These are phyloP conservation scores for Tyrophagus putrescentiae DNA, from an alignment of 1,140 invertebrate species.

Conservation along the genomic window DNA sequence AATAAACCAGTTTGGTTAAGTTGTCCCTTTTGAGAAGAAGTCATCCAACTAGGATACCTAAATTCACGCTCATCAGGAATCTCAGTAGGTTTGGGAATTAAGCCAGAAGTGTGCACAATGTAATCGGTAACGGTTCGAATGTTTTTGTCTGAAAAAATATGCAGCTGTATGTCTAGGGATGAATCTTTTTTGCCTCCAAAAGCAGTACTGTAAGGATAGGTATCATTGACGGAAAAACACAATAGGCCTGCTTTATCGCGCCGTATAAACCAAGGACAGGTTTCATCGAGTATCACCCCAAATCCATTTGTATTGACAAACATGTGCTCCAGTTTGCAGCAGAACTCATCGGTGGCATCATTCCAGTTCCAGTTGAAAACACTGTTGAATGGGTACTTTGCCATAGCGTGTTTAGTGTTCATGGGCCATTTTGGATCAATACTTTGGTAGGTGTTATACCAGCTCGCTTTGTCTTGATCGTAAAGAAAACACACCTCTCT, in stretches of 20 bases:
- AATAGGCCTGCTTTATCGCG: not conserved
- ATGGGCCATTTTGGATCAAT: not conserved
- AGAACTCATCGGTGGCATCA: not conserved
- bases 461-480: not conserved
- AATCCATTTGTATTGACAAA: not conserved
- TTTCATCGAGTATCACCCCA: not conserved
- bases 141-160: not conserved
- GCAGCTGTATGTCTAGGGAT: not conserved
- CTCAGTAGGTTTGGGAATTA: not conserved
- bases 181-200: not conserved
- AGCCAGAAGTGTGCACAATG: not conserved
- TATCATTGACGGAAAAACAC: not conserved
- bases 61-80: not conserved
- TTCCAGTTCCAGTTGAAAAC: not conserved
- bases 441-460: not conserved
- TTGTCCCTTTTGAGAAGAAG: not conserved
- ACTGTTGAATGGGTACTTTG: not conserved
- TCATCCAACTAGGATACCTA: not conserved
- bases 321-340: not conserved
- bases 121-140: not conserved
- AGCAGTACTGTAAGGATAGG: not conserved
- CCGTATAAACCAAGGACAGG: not conserved
- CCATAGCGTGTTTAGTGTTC: not conserved
- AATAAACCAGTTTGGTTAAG: not conserved
- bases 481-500: no score